Evolutionary conservation across 1,140 invertebrate genomes (phyloP).

Genomic region (Onthophagus taurus): DNA sequence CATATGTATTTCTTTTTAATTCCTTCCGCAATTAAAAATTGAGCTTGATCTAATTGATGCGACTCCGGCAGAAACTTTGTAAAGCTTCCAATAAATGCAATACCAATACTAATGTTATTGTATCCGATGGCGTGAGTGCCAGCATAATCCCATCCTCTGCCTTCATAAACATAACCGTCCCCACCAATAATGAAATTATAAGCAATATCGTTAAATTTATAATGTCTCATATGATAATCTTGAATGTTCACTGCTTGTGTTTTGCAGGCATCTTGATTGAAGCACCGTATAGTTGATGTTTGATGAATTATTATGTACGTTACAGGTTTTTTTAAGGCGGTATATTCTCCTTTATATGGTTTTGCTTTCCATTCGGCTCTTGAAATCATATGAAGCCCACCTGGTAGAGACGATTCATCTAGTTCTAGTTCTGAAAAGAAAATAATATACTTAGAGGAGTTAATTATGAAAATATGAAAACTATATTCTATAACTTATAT

Average conservation of each 20-base stretch:
- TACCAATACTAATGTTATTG: slow-evolving; percentile 55
- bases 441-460: too few species aligned
- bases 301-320: background rate
- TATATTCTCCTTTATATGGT: background rate
- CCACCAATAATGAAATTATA: slow-evolving; percentile 41
- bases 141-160: slow-evolving; percentile 56
- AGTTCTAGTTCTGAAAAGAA: too few species aligned
- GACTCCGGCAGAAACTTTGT: slow-evolving; percentile 27
- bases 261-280: background rate
- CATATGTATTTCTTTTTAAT: slow-evolving; percentile 24
- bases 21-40: slow-evolving; percentile 27
- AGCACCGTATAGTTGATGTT: background rate
- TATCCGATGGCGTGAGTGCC: slow-evolving; percentile 59
- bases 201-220: background rate
- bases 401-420: too few species aligned
- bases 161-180: slow-evolving; percentile 52
- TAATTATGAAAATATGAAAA: too few species aligned
- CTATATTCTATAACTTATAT: too few species aligned
- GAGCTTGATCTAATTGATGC: slow-evolving; percentile 21
- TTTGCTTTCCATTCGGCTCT: background rate
- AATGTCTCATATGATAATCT: background rate
- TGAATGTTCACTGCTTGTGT: background rate
- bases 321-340: background rate
- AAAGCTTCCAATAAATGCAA: slow-evolving; percentile 52
- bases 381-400: background rate